These are phyloP conservation scores for Phyllostomus discolor DNA, from an alignment of 2,113 vertebrate genomes.

Conservation along the genomic window DNA sequence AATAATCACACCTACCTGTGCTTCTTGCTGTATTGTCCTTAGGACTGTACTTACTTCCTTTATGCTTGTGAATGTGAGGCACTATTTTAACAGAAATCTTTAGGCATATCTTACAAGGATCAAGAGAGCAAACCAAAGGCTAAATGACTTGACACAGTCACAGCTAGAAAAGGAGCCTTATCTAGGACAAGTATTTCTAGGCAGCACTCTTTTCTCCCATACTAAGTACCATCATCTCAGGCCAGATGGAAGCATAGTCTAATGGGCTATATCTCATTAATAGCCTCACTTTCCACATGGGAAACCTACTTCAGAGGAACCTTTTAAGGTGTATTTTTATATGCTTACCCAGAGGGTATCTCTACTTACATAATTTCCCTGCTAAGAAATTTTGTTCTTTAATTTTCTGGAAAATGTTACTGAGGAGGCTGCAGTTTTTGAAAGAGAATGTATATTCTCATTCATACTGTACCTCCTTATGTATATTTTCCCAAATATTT, in stretches of 20 bases:
- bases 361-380: neutral
- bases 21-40: neutral
- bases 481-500: constrained; percentile 1
- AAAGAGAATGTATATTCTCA: neutral
- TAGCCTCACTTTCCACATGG: neutral
- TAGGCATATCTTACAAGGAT: neutral
- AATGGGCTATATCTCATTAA: neutral
- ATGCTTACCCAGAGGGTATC: neutral
- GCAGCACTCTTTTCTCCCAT: neutral
- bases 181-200: neutral
- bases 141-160: neutral
- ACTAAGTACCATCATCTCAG: neutral
- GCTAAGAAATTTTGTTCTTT: constrained; percentile 20
- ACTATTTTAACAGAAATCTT: neutral
- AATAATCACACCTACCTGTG: neutral
- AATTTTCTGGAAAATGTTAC: neutral
- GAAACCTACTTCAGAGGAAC: neutral
- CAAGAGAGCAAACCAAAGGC: neutral
- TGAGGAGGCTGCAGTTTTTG: neutral
- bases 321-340: neutral
- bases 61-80: neutral
- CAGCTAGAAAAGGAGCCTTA: neutral
- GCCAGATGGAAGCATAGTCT: neutral
- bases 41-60: neutral
- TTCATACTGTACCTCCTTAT: neutral